phyloP scores from a whole-genome alignment of 1,140 invertebrate species.

The Formica exsecta region DNA sequence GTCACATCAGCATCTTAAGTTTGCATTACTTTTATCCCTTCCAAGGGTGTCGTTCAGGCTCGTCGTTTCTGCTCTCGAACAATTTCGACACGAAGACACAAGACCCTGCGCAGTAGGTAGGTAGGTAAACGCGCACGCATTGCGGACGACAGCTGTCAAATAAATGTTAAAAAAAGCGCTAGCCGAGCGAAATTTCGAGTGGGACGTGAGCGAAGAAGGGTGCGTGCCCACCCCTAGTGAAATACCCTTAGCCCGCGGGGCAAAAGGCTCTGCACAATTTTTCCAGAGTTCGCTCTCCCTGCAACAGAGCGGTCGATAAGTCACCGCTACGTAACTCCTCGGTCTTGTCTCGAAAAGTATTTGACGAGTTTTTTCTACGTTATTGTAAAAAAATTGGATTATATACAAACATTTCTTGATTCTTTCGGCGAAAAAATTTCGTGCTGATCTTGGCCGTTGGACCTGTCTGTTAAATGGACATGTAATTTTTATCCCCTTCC shows the following conservation, averaged over 20 bases:
- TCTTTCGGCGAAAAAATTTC: not conserved
- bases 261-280: slow-evolving; percentile 78
- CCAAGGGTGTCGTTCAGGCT: slow-evolving; percentile 22
- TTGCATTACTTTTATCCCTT: slow-evolving; percentile 24
- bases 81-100: slow-evolving; percentile 56
- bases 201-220: slow-evolving; percentile 77
- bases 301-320: slow-evolving; percentile 79
- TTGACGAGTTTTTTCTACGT: slow-evolving; percentile 18
- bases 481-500: not conserved
- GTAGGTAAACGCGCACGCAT: slow-evolving; percentile 76
- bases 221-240: slow-evolving; percentile 75
- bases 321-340: slow-evolving; percentile 73
- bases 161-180: slow-evolving; percentile 86
- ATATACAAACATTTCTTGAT: not conserved
- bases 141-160: slow-evolving; percentile 87
- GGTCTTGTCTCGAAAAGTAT: slow-evolving; percentile 27
- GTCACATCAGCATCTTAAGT: slow-evolving; percentile 18
- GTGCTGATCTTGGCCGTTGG: not conserved
- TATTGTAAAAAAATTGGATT: not conserved
- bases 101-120: slow-evolving; percentile 65
- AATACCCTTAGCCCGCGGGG: slow-evolving; percentile 78
- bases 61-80: slow-evolving; percentile 45
- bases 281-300: slow-evolving; percentile 79
- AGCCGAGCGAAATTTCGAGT: slow-evolving; percentile 86
- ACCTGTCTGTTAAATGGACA: not conserved